Percentiles rank a stretch among this genome's conserved stretches.
Evolutionary conservation across 2,113 vertebrate species (phyloP).

Genomic region (Cettia cetti): DNA sequence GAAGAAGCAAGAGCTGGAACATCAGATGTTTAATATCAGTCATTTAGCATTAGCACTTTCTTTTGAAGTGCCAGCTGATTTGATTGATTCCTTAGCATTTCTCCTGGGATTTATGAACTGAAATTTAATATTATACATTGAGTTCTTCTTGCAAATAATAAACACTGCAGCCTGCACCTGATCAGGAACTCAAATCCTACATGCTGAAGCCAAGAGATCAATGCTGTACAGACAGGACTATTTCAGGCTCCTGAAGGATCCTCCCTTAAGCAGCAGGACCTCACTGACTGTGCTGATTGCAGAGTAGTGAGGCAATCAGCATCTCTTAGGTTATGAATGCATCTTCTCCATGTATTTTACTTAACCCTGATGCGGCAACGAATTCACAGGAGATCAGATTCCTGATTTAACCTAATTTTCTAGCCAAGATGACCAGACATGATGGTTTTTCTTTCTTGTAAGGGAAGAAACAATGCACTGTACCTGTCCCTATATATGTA

Average conservation of each 20-base stretch:
- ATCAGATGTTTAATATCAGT: neutral
- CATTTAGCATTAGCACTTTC: neutral
- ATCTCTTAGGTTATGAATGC: neutral
- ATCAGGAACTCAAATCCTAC: neutral
- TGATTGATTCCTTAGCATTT: neutral
- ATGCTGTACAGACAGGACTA: neutral
- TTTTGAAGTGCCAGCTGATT: neutral
- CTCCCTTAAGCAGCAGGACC: neutral
- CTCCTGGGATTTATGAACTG: neutral
- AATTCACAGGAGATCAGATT: neutral
- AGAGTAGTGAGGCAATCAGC: neutral
- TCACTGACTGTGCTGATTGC: neutral
- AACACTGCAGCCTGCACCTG: neutral
- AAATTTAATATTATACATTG: neutral
- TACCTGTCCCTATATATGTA: neutral
- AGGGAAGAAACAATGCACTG: neutral
- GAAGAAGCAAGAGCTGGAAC: neutral
- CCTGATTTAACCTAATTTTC: constrained; percentile 18
- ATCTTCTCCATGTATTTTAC: neutral
- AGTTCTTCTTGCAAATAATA: neutral
- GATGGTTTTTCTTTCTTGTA: neutral
- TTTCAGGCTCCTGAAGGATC: neutral
- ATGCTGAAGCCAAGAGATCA: neutral
- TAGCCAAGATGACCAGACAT: neutral
- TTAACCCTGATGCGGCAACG: neutral